Conservation (phyloP, 2,888 invertebrate species). For the Sesia apiformis region DNA sequence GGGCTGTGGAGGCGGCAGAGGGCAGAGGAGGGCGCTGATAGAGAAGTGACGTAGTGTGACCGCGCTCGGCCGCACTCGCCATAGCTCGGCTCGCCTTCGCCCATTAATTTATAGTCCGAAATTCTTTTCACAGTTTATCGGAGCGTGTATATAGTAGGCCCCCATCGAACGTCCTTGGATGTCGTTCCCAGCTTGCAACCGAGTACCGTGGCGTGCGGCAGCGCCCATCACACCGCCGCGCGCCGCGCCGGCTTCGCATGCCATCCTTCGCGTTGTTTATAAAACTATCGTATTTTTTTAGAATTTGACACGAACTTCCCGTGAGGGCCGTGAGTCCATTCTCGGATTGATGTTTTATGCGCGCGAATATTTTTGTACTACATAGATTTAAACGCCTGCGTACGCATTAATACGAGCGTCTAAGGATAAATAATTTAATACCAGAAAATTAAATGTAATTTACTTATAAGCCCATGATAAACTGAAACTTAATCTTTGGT, state of each 20-base stretch:
- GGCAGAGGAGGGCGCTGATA: conserved; percentile 49
- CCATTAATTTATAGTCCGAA: conserved; percentile 27
- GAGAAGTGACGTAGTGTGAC: conserved; percentile 53
- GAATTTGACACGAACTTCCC: neutral
- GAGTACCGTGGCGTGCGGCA: neutral
- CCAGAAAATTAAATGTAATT: too few species aligned
- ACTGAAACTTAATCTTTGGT: too few species aligned
- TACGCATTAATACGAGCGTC: too few species aligned
- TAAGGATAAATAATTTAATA: too few species aligned
- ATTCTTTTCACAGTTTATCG: conserved; percentile 33
- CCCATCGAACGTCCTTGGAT: conserved; percentile 26
- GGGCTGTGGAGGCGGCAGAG: conserved; percentile 20
- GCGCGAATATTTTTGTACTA: too few species aligned
- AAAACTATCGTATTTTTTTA: neutral
- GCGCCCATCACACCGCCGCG: neutral
- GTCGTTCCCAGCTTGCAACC: conserved; percentile 17
- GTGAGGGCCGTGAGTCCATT: too few species aligned
- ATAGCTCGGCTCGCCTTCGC: conserved; percentile 24
- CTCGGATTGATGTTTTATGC: too few species aligned
- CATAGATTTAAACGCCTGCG: too few species aligned
- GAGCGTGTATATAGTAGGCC: conserved; percentile 17
- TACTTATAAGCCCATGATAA: too few species aligned
- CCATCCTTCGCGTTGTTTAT: neutral
- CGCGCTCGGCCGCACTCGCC: conserved; percentile 36
- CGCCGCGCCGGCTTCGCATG: neutral